Evolutionary conservation across 2,888 invertebrate species (phyloP), one percentile per base, ranked within the genome.

Genomic region (Listrodromus nycthemerus): DNA sequence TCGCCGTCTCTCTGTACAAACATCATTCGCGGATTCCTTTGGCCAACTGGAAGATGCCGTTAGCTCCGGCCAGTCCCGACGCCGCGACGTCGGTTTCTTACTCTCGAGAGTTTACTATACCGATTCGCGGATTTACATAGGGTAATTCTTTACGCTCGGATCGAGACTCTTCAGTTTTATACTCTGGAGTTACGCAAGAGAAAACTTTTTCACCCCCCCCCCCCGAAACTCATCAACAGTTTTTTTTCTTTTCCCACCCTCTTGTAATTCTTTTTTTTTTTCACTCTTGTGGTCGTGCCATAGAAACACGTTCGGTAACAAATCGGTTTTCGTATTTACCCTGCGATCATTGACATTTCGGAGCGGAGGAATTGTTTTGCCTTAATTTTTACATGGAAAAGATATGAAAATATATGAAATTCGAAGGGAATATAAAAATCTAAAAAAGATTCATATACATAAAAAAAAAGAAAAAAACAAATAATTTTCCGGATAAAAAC

Each of bases 101-200:
- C 83, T 78, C 88, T 87, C 85, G 87, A 87, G 75, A 84, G 89
- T 91, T 90, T 89, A 89, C 87, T 86, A 75, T 82, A 85, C 87
- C 88, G 90, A 91, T 91, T 91, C 89, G 87, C 86, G 89, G 88
- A 91, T 91, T 90, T 90, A 88, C 89, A 88, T 87, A 88, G 87
- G 86, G 87, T 89, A 89, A 91, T 91, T 89, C 88, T 82, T 83
- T 82, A 82, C 77, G 80, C 63, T 85, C 78, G 75, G 71, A 85
- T 85, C 83, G 82, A 73, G 77, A 24, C 67, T 65, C 58, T 66
- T 63, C 67, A 65, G 67, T 67, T 77, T 67, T 76, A 82, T 65
- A 76, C 27, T 58, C 27, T 16, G 37, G 80, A 73, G 80, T 71
- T 81, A 65, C 27, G 78, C 77, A 82, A 86, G 86, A 88, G 87